Percentiles rank a stretch among this genome's conserved stretches.
These are phyloP conservation scores for Caracal caracal DNA, from an alignment of 2,113 vertebrate genomes.

Conservation along the genomic window DNA sequence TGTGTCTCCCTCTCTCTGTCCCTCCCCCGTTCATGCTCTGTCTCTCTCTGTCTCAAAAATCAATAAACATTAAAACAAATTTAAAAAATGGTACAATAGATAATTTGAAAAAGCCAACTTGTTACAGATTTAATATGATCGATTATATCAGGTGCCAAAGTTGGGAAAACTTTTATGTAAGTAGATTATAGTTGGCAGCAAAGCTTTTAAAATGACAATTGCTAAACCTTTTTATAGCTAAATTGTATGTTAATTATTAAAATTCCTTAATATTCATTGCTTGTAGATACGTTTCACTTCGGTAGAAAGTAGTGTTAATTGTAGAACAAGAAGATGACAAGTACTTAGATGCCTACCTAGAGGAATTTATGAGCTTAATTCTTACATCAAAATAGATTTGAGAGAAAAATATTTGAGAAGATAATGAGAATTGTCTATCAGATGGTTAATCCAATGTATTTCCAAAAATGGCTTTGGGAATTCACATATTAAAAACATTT, in stretches of 20 bases:
- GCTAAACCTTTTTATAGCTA: neutral
- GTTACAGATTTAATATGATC: neutral
- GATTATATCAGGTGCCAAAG: neutral
- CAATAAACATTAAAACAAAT: too few species aligned
- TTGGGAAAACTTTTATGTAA: neutral
- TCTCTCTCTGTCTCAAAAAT: too few species aligned
- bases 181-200: neutral
- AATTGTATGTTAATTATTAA: constrained; percentile 55
- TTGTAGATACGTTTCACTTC: constrained; percentile 43
- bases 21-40: too few species aligned
- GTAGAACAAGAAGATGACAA: constrained; percentile 56
- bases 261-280: neutral
- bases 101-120: neutral
- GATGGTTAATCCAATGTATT: neutral
- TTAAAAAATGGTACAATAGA: neutral
- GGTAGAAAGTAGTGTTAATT: constrained; percentile 26
- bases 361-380: neutral
- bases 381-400: neutral
- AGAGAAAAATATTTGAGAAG: neutral
- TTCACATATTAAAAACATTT: neutral
- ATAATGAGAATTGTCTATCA: constrained; percentile 19
- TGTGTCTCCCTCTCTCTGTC: too few species aligned
- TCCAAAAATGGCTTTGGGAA: neutral
- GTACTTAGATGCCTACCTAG: constrained; percentile 17
- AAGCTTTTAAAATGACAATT: constrained; percentile 45